Evolutionary conservation across 2,113 vertebrate species (phyloP).

Genomic region (Channa maculata): DNA sequence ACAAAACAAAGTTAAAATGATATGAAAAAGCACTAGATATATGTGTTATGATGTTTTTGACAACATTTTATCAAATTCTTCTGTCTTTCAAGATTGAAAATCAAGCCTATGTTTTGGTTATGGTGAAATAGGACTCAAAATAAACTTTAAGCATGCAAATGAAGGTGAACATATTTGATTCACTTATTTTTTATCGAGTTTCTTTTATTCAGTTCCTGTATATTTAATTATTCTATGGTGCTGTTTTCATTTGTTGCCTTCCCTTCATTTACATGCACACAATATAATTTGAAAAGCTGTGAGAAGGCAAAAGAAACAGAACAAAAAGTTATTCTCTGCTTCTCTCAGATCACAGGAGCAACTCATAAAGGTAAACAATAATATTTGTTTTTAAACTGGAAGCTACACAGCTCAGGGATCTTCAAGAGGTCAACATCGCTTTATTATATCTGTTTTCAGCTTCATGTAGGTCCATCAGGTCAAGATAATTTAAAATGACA

Average conservation of each 20-base stretch:
- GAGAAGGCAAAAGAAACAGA: neutral
- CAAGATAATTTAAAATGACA: neutral
- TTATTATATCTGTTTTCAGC: conserved; percentile 12
- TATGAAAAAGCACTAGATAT: neutral
- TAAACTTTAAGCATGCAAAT: conserved; percentile 7
- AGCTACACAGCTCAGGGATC: neutral
- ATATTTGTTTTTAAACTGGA: conserved; percentile 47
- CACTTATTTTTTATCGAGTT: neutral
- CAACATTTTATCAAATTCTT: no score
- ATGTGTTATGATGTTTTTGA: no score
- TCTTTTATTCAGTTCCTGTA: neutral
- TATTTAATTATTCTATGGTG: neutral
- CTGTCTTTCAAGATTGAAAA: neutral
- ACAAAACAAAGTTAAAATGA: conserved; percentile 15
- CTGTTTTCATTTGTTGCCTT: conserved; percentile 17
- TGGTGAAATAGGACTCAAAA: conserved; percentile 9
- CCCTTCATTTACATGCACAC: conserved; percentile 16
- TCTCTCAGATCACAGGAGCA: conserved; percentile 32
- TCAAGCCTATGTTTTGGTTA: neutral
- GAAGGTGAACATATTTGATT: neutral
- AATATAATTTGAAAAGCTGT: conserved; percentile 14
- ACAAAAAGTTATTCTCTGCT: conserved; percentile 31
- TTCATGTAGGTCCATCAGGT: neutral
- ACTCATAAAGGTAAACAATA: conserved; percentile 44
- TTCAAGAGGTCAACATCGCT: neutral